Conservation (phyloP, 2,888 invertebrate genomes). For the Microchrysa polita region DNA sequence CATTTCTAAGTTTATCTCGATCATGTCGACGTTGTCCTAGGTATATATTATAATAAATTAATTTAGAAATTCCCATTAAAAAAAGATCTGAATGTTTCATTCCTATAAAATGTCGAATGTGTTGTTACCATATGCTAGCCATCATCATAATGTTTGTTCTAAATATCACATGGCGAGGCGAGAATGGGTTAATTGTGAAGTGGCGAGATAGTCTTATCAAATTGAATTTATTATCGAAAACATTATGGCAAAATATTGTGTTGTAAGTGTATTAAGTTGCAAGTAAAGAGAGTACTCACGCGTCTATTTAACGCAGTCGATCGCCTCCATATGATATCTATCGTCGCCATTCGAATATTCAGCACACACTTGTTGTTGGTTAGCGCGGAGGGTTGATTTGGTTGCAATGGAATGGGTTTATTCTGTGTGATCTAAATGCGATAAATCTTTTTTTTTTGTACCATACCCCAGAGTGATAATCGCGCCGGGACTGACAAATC, state of each 20-base stretch:
- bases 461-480: slow-evolving; percentile 4
- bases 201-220: slow-evolving; percentile 27
- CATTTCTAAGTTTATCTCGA: no score
- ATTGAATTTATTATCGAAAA: slow-evolving; percentile 33
- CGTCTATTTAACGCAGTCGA: neutral
- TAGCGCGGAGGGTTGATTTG: no score
- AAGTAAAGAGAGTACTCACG: no score
- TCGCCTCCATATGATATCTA: slow-evolving; percentile 11
- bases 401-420: no score
- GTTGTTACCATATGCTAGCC: no score
- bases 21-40: no score
- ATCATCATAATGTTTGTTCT: no score
- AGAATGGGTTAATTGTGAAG: slow-evolving; percentile 27
- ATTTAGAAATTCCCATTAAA: no score
- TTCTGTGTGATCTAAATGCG: neutral
- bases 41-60: no score
- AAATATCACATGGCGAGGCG: neutral
- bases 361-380: neutral
- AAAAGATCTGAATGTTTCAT: no score
- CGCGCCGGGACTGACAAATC: slow-evolving; percentile 11
- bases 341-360: neutral
- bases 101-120: no score
- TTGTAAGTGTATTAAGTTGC: slow-evolving; percentile 36
- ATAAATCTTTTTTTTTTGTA: slow-evolving; percentile 8
- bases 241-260: slow-evolving; percentile 36